Evolutionary conservation across 2,888 invertebrate genomes (phyloP).

Genomic region (Hofmannophila pseudospretella): DNA sequence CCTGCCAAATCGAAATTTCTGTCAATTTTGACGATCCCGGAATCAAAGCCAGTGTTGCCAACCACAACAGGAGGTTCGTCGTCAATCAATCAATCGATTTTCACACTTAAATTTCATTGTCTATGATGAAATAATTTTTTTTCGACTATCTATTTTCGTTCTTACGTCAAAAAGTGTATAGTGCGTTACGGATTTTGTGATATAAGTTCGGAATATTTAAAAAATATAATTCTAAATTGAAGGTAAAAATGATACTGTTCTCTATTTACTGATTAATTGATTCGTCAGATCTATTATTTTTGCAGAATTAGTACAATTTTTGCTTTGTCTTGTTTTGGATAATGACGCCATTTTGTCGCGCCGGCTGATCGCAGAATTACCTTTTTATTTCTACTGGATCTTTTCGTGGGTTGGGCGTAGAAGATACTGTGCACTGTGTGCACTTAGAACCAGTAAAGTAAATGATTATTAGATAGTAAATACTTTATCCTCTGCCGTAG

Average conservation of each 20-base stretch:
- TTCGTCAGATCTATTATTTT: constrained; percentile 1
- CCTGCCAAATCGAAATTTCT: too few species aligned
- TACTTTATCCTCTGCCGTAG: background rate
- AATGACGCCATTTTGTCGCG: constrained; percentile 77
- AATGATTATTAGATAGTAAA: background rate
- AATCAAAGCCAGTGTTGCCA: too few species aligned
- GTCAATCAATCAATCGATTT: too few species aligned
- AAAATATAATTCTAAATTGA: constrained; percentile 43
- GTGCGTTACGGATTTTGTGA: constrained; percentile 53
- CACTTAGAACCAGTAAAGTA: constrained; percentile 19
- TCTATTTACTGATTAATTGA: constrained; percentile 5
- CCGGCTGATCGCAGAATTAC: constrained; percentile 72
- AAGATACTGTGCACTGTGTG: constrained; percentile 1
- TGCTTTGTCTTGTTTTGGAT: constrained; percentile 60
- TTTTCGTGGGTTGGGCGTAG: constrained; percentile 37
- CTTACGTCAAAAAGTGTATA: constrained; percentile 67
- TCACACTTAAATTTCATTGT: too few species aligned
- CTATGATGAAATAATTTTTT: too few species aligned
- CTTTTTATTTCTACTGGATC: constrained; percentile 31
- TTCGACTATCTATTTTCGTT: constrained; percentile 37
- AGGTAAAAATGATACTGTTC: constrained; percentile 36
- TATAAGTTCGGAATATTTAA: constrained; percentile 45
- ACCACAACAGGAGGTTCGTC: too few species aligned
- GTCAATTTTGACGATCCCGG: too few species aligned
- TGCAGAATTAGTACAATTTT: constrained; percentile 16